These are phyloP conservation scores for Pandemis corylana DNA, from an alignment of 2,888 invertebrate genomes.

Conservation along the genomic window DNA sequence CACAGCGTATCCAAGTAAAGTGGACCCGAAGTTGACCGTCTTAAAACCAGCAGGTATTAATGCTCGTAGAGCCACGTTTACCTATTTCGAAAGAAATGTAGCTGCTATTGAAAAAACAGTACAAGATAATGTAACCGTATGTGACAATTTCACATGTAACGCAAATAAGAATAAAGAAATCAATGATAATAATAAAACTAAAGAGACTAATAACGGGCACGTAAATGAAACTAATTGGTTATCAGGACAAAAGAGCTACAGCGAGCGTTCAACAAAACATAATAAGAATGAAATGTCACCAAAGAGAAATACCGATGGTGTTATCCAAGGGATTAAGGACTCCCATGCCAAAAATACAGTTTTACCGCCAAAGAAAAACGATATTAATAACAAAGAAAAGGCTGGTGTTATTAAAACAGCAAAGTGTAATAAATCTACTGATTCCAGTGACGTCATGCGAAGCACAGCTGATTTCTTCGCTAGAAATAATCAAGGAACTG, in stretches of 20 bases:
- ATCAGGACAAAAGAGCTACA: neutral
- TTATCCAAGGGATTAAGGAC: neutral
- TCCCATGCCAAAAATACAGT: no score
- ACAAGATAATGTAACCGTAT: neutral
- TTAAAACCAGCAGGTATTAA: neutral
- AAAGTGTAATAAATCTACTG: neutral
- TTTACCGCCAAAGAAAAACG: neutral
- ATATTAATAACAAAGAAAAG: neutral
- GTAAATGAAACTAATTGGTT: neutral
- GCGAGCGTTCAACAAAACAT: neutral
- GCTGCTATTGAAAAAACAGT: neutral
- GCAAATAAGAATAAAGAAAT: neutral
- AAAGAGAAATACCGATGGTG: neutral
- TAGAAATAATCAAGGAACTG: neutral
- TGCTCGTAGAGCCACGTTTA: neutral
- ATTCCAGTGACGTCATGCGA: neutral
- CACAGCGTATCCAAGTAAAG: neutral
- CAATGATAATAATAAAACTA: neutral
- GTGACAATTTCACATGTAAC: neutral
- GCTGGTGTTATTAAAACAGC: neutral
- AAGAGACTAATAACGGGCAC: neutral
- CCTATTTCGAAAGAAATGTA: neutral
- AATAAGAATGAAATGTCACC: neutral
- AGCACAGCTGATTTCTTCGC: neutral
- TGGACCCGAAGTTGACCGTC: neutral